These are phyloP conservation scores for Eubasilissa regina DNA, from an alignment of 1,140 invertebrate species.

Conservation along the genomic window DNA sequence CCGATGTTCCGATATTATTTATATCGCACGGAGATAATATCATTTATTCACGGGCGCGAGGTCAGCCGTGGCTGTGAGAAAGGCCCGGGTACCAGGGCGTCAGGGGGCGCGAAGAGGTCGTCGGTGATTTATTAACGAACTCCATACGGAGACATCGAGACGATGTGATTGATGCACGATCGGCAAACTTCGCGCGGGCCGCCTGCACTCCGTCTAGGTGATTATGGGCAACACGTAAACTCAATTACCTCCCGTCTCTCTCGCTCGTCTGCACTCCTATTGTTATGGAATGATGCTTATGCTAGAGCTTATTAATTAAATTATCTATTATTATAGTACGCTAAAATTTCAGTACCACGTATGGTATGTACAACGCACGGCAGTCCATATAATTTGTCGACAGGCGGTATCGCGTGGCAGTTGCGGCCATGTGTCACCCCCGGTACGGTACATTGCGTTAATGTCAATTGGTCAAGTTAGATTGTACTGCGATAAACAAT, in stretches of 20 bases:
- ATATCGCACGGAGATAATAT: constrained; percentile 55
- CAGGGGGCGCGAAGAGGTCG: constrained; percentile 47
- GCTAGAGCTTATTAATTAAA: too few species aligned
- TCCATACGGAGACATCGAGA: constrained; percentile 44
- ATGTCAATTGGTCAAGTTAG: too few species aligned
- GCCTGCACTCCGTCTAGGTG: constrained; percentile 37
- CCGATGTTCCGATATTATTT: constrained; percentile 59
- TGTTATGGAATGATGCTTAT: too few species aligned
- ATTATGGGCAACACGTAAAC: constrained; percentile 45
- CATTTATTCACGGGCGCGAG: constrained; percentile 57
- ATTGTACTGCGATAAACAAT: too few species aligned
- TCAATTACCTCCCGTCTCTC: constrained; percentile 39
- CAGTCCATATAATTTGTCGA: too few species aligned
- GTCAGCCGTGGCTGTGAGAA: constrained; percentile 59
- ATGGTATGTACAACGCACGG: too few species aligned
- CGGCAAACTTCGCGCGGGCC: constrained; percentile 27
- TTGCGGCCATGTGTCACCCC: too few species aligned
- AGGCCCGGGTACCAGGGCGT: constrained; percentile 42
- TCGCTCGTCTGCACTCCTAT: constrained; percentile 22
- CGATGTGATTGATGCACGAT: constrained; percentile 49
- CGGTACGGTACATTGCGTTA: too few species aligned
- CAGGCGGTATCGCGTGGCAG: too few species aligned
- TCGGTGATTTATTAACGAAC: constrained; percentile 48
- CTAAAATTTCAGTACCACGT: too few species aligned
- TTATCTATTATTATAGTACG: too few species aligned